Evolutionary conservation across 2,113 vertebrate species (phyloP), one percentile per base, ranked within the genome.

Genomic region (Thunnus maccoyii): DNA sequence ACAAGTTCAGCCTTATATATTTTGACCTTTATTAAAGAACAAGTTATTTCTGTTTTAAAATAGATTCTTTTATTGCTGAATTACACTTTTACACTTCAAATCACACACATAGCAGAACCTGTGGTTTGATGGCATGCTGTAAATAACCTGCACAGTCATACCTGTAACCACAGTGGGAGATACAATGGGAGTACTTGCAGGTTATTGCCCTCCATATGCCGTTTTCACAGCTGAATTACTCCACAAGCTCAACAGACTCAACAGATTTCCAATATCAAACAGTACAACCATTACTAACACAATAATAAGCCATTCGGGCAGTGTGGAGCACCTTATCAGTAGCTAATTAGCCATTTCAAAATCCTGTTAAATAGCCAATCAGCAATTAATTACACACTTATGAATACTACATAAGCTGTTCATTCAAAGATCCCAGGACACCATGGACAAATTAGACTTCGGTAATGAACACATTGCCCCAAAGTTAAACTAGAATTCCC

Each of bases 351-450:
- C 52, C 46, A 17, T 77, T 81, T 82, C 30, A 70, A 76, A 87
- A 83, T 76, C 32, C 69, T 48, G 12, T 80, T 50, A 25, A 76
- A 88, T 62, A 57, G 57, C 10, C 56, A 58, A 75, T 89, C 82
- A 88, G 61, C 52, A 73, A 71, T 82, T 74, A 77, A 78, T 85
- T 62, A 83, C 55, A 73, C 41, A 32, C 41, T 85, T 58, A 75
- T 79, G 76, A 85, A 85, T 80, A 27, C 60, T 65, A 55, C 83
- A 83, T 71, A 50, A 75, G 72, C 51, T 65, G 73, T 76, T 89
- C 62, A 63, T 61, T 77, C 0, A 18, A 36, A 74, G 81, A 83
- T 70, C 62, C n/a, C 15, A 3, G 50, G 68, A 83, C 72, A 67
- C 51, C 3, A 18, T 22, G n/a, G 61, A 69, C 60, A 84, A 46